A percentile compares a stretch with the other conserved stretches of the same genome.
phyloP scores from a whole-genome alignment of 2,888 invertebrate genomes.

The Parochlus steinenii region DNA sequence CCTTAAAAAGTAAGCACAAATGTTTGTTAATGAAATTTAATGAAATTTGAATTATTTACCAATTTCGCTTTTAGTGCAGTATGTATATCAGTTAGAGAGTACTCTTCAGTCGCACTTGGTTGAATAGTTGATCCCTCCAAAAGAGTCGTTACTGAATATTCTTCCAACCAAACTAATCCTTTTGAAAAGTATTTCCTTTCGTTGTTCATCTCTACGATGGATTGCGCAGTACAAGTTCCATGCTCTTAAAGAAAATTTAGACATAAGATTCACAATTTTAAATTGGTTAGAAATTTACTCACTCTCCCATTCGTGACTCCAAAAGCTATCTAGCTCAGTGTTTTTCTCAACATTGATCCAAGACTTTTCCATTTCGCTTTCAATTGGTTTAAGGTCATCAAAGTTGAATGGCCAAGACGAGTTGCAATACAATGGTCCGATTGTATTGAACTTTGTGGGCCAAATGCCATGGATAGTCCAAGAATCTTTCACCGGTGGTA shows the following conservation, averaged over 20 bases:
- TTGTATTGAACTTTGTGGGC: conserved; percentile 52
- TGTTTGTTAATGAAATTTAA: too few relatives aligned
- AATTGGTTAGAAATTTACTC: too few relatives aligned
- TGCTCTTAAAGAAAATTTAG: too few relatives aligned
- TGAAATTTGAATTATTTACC: too few relatives aligned
- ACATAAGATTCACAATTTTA: too few relatives aligned
- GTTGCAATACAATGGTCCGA: too few relatives aligned
- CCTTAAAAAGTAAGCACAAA: too few relatives aligned
- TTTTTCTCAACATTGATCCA: conserved; percentile 52
- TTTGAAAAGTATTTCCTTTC: conserved; percentile 44
- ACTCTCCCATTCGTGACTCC: conserved; percentile 59
- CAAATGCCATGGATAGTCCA: conserved; percentile 77
- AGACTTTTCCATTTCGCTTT: conserved; percentile 32
- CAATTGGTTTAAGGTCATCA: conserved; percentile 36
- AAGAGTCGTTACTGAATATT: conserved; percentile 38
- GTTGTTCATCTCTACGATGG: too few relatives aligned
- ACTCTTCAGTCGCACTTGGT: too few relatives aligned
- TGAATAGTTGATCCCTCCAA: conserved; percentile 33
- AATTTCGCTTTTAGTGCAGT: too few relatives aligned
- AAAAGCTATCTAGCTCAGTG: conserved; percentile 34
- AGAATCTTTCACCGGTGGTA: conserved; percentile 40
- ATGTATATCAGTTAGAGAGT: too few relatives aligned
- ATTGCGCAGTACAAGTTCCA: conserved; percentile 52
- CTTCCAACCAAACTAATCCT: conserved; percentile 36
- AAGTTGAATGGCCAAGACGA: too few relatives aligned